Base-by-base conservation (phyloP, 2,113 vertebrate species). In the Microcebus ravelobensis region DNA sequence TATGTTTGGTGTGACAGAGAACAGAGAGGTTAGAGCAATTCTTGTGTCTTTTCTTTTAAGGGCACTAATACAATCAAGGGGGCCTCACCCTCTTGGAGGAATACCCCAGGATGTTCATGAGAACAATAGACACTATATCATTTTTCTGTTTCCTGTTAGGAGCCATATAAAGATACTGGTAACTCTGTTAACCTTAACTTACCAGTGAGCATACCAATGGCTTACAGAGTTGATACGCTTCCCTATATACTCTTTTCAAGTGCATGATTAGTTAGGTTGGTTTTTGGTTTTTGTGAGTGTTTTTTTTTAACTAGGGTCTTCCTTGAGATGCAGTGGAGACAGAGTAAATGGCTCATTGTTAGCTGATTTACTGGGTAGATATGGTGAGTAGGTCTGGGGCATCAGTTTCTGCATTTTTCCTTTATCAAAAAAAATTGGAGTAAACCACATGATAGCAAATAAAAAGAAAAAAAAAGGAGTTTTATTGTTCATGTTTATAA, bases 101-200 rank as follows among this genome's bases (percentile, higher is more conserved):
- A 6, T 87, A 55, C 52, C 95, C 96, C 59, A 89, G 82, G 77
- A 80, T 94, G 96, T 96, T 98, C 97, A 94, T 96, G 96, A 92
- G 76, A 97, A 74, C 57, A 79, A 88, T 27, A n/a, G 36, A 96
- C 84, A 97, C 50, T 87, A 84, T 55, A 97, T 88, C 90, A n/a
- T 67, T 97, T 98, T 98, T 89, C 82, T 97, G 48, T 98, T 97
- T 98, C 89, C 91, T 97, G n/a, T 98, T 97, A 96, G 96, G 67
- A 95, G 95, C 94, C 94, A 96, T 92, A 96, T 91, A 98, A 98
- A 97, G 97, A 95, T 0, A 8, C 65, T 92, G 55, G 86, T 97
- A 96, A 87, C 96, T 97, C 67, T 87, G 59, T 97, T 98, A 95
- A 95, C 67, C 95, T 98, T 86, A 42, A 90, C 77, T 97, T 98